Percentiles rank a stretch among this genome's conserved stretches.
Evolutionary conservation across 2,888 invertebrate species (phyloP).

Genomic region (Eilema griseolum): DNA sequence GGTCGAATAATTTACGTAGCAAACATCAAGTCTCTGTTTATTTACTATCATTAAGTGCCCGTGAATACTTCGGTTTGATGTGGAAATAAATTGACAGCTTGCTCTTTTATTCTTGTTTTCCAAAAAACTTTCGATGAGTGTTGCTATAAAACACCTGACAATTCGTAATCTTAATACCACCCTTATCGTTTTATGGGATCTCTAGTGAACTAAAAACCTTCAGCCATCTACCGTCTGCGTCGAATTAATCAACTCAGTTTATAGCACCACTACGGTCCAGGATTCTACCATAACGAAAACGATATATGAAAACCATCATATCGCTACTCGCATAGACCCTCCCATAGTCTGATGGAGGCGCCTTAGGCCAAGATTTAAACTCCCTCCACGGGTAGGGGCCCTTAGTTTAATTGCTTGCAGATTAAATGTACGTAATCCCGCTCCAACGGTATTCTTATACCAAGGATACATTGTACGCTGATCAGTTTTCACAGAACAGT

Average conservation of each 20-base stretch:
- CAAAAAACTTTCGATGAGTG: conserved; percentile 8
- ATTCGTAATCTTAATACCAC: background rate
- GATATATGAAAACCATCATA: background rate
- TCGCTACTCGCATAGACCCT: background rate
- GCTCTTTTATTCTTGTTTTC: conserved; percentile 7
- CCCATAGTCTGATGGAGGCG: background rate
- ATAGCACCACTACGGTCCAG: too few relatives aligned
- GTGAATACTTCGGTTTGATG: conserved; percentile 20
- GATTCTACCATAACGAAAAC: background rate
- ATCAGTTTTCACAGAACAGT: background rate
- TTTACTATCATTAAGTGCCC: conserved; percentile 48
- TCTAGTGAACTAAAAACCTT: background rate
- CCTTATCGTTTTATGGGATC: background rate
- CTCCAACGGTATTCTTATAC: background rate
- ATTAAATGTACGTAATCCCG: background rate
- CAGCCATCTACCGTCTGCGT: background rate
- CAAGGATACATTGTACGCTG: background rate
- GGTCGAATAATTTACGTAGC: conserved; percentile 74
- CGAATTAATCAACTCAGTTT: too few relatives aligned
- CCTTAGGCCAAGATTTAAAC: background rate
- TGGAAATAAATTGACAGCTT: conserved; percentile 23
- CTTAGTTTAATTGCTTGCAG: background rate
- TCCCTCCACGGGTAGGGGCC: background rate
- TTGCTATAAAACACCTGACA: conserved; percentile 5
- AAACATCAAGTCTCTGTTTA: conserved; percentile 58